Evolutionary conservation across 1,140 invertebrate species (phyloP).

Genomic region (Temnothorax curvispinosus): DNA sequence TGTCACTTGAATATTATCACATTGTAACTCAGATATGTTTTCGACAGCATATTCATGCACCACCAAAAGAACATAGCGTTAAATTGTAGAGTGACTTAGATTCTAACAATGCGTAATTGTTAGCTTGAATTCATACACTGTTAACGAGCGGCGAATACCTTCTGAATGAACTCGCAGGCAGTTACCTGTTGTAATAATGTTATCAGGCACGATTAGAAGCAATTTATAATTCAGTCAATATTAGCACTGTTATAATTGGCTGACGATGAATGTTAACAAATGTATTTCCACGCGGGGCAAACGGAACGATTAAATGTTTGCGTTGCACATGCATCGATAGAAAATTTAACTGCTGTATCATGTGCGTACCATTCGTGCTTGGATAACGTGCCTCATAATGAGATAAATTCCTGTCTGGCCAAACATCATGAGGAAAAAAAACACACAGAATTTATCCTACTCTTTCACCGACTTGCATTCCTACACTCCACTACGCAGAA

Average conservation of each 20-base stretch:
- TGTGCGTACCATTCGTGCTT: constrained; percentile 39
- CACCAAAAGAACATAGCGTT: neutral
- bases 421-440: neutral
- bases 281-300: neutral
- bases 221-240: constrained; percentile 29
- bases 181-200: neutral
- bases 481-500: neutral
- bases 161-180: neutral
- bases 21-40: neutral
- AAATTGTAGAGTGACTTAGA: neutral
- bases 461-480: neutral
- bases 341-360: neutral
- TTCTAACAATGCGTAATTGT: neutral
- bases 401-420: constrained; percentile 42
- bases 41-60: neutral
- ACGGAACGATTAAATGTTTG: neutral
- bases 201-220: neutral
- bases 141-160: neutral
- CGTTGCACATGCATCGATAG: neutral
- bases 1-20: constrained; percentile 1
- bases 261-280: constrained; percentile 6
- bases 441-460: neutral
- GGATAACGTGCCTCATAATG: constrained; percentile 49
- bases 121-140: neutral
- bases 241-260: constrained; percentile 27